Base-by-base conservation (phyloP, 2,797 vertebrate genomes). In the Epinephelus malabaricus region DNA sequence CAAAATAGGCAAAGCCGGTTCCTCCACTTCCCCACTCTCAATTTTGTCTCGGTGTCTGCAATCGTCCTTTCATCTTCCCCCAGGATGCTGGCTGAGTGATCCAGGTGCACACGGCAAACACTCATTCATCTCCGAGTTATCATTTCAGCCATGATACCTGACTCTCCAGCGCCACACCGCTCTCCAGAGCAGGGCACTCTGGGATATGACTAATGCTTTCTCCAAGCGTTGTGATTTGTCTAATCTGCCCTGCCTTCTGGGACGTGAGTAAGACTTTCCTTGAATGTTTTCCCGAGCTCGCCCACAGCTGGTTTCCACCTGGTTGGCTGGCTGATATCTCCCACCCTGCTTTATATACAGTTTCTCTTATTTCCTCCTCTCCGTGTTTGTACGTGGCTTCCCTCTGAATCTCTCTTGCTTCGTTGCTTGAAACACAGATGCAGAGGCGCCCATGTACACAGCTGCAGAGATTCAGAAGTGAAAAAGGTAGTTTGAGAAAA, bases 181-280 rank as follows among this genome's bases (percentile, higher is more conserved):
- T 91, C 87, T 92, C 81, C 69, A 18, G 74, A 90, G 82, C 81
- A 73, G 68, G 66, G 76, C 85, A 90, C 84, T 87, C 80, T 84
- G 86, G 87, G 88, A 93, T 83, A 81, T 90, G 87, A 93, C 86
- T 90, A 90, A 92, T 91, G 85, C 81, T 82, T 88, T 87, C 84
- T 91, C 79, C 76, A 56, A 85, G 83, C 46, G 23, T 79, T 89
- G 68, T 47, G 86, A 90, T 92, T 92, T 69, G 81, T 89, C 85
- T 92, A 92, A 92, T 90, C 88, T 86, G 58, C 62, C 51, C 68
- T 66, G 79, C 84, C 89, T 88, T 86, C 85, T 86, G 88, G 85
- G 82, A 87, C 70, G 65, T 45, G 82, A 85, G 73, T 76, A 80
- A 89, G 84, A 87, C 89, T 91, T 43, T 88, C 56, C 84, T 78